phyloP scores from a whole-genome alignment of 2,113 vertebrate species.

The Tautogolabrus adspersus region DNA sequence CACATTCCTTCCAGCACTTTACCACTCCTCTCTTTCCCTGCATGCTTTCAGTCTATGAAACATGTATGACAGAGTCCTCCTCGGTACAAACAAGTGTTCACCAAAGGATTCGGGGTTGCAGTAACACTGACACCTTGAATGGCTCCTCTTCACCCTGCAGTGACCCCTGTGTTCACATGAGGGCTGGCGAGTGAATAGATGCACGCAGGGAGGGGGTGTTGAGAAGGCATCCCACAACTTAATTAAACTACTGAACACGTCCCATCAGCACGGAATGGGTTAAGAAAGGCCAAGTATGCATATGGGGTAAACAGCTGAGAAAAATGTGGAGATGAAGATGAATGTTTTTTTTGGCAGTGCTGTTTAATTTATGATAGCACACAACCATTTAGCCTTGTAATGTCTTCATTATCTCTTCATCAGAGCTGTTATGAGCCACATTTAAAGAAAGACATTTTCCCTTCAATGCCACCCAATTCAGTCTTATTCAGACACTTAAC shows the following conservation, averaged over 20 bases:
- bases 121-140: constrained; percentile 63
- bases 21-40: constrained; percentile 16
- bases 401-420: too few species aligned
- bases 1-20: constrained; percentile 19
- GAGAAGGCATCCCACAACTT: constrained; percentile 48
- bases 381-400: neutral
- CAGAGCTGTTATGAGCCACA: too few species aligned
- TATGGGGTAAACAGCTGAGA: constrained; percentile 7
- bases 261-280: constrained; percentile 24
- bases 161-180: constrained; percentile 60
- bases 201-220: constrained; percentile 9
- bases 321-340: constrained; percentile 2
- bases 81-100: constrained; percentile 54
- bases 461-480: too few species aligned
- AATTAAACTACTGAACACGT: constrained; percentile 70
- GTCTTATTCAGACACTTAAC: too few species aligned
- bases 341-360: neutral
- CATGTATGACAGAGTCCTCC: constrained; percentile 50
- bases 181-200: constrained; percentile 61
- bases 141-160: constrained; percentile 30
- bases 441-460: too few species aligned
- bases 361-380: neutral
- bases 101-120: constrained; percentile 36
- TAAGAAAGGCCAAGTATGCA: constrained; percentile 35
- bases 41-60: constrained; percentile 24